Percentiles rank a stretch among this genome's conserved stretches.
Evolutionary conservation across 2,113 vertebrate genomes (phyloP).

Genomic region (Pogona vitticeps): DNA sequence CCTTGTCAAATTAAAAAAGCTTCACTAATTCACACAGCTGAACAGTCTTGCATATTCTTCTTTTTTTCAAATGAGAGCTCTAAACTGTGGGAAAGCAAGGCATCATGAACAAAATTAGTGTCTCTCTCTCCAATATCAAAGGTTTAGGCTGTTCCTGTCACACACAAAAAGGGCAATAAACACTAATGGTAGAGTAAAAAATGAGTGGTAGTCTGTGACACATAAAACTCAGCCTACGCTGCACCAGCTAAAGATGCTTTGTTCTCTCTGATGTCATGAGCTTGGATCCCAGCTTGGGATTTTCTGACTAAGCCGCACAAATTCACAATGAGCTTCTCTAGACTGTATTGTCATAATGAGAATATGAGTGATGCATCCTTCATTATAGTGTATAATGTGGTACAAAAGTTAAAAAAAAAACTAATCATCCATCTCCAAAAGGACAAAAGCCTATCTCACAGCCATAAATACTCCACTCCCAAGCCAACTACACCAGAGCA

Average conservation of each 20-base stretch:
- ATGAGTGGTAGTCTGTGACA: background rate
- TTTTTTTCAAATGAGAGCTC: background rate
- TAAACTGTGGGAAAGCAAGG: background rate
- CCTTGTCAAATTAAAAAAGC: background rate
- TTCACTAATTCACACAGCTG: background rate
- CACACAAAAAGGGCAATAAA: background rate
- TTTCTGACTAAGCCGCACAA: conserved; percentile 26
- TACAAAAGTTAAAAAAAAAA: no score
- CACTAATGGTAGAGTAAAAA: background rate
- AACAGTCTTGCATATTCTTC: background rate
- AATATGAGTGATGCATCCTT: background rate
- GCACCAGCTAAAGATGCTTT: background rate
- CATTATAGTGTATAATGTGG: background rate
- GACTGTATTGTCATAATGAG: background rate
- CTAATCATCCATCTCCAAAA: no score
- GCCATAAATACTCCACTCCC: no score
- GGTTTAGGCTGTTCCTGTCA: background rate
- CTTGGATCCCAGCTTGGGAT: conserved; percentile 5
- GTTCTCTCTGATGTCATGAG: conserved; percentile 20
- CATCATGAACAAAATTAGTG: background rate
- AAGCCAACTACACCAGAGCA: no score
- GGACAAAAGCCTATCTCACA: no score
- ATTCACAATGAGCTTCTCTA: background rate
- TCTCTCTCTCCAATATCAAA: background rate
- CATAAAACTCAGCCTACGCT: background rate